Evolutionary conservation across 2,797 vertebrate species (phyloP).

Genomic region (Oophaga sylvatica): DNA sequence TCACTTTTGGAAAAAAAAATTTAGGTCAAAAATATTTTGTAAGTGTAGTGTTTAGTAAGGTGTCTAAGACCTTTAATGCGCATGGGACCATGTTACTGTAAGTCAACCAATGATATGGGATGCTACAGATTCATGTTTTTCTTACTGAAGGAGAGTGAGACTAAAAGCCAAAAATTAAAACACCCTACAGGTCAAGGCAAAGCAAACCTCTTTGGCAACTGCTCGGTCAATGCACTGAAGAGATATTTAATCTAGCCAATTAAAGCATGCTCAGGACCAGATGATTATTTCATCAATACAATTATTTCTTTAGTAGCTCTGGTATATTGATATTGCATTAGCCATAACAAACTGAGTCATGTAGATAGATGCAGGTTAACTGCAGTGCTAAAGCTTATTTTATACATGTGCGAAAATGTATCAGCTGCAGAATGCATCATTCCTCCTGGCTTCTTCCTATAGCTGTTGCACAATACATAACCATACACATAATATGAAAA

Average conservation of each 20-base stretch:
- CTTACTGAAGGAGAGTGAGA: not conserved
- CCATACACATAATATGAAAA: not conserved
- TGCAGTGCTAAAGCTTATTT: conserved; percentile 19
- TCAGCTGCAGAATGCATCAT: not conserved
- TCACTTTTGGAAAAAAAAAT: no score
- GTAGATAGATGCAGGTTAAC: conserved; percentile 45
- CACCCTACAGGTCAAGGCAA: not conserved
- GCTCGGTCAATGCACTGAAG: conserved; percentile 28
- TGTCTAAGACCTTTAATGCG: not conserved
- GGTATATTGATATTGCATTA: conserved; percentile 60
- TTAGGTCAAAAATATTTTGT: not conserved
- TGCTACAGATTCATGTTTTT: not conserved
- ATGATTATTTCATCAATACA: conserved; percentile 59
- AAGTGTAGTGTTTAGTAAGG: not conserved
- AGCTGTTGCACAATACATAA: not conserved
- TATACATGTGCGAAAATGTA: conserved; percentile 5
- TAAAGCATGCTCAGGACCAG: conserved; percentile 52
- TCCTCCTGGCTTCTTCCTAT: not conserved
- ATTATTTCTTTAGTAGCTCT: conserved; percentile 59
- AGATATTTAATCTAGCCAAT: conserved; percentile 58
- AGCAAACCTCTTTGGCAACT: conserved; percentile 7
- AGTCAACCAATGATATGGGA: not conserved
- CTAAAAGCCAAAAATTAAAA: not conserved
- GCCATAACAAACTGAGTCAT: conserved; percentile 48
- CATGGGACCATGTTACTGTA: not conserved